phyloP scores from a whole-genome alignment of 2,888 invertebrate genomes.

The Eurytoma adleriae region DNA sequence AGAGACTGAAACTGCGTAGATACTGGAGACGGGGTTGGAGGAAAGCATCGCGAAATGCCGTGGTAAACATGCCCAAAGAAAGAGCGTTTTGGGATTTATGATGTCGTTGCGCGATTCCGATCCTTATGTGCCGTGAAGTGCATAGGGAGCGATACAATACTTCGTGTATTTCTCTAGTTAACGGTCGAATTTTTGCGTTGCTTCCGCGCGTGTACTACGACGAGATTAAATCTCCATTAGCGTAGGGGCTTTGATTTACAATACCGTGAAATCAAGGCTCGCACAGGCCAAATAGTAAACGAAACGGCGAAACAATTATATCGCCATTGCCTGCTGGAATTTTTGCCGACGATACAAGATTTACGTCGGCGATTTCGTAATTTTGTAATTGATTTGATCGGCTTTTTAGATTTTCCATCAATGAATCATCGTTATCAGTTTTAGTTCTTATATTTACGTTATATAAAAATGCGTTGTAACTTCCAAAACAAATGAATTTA shows the following conservation, averaged over 20 bases:
- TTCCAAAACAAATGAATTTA: not conserved
- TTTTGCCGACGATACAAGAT: conserved; percentile 25
- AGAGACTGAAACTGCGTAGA: not conserved
- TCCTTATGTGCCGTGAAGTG: not conserved
- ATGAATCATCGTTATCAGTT: not conserved
- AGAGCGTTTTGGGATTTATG: conserved; percentile 30
- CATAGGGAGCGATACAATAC: not conserved
- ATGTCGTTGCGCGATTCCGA: conserved; percentile 19
- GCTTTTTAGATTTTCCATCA: not conserved
- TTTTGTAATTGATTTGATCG: conserved; percentile 7
- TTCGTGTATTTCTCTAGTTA: conserved; percentile 26
- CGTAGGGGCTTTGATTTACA: conserved; percentile 25
- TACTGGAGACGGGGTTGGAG: not conserved
- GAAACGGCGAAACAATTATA: conserved; percentile 42
- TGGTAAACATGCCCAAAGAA: conserved; percentile 32
- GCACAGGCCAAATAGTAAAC: conserved; percentile 29
- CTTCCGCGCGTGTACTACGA: not conserved
- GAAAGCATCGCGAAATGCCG: conserved; percentile 16
- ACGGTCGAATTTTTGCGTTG: conserved; percentile 35
- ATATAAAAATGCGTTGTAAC: not conserved
- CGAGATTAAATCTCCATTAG: conserved; percentile 49
- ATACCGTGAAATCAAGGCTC: conserved; percentile 28
- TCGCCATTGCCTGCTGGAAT: not conserved
- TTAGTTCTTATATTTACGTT: not conserved
- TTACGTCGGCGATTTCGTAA: conserved; percentile 13